These are phyloP conservation scores for Pangasius djambal DNA, from an alignment of 2,797 vertebrate species.

Conservation along the genomic window DNA sequence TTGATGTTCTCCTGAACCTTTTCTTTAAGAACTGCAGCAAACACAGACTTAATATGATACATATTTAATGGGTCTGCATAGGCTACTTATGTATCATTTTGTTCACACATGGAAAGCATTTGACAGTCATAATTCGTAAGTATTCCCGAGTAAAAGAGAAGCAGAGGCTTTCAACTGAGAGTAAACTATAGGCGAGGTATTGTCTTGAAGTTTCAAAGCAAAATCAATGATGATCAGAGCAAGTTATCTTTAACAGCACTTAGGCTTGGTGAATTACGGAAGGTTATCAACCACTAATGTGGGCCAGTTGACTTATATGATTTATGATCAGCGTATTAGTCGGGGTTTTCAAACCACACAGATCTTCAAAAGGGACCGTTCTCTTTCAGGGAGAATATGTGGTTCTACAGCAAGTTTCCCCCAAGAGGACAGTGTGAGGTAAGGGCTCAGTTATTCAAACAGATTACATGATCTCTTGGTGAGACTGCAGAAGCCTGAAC, in stretches of 20 bases:
- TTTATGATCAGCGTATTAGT: neutral
- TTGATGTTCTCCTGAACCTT: too few relatives aligned
- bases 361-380: neutral
- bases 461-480: neutral
- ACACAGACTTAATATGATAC: too few relatives aligned
- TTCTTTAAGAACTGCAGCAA: neutral
- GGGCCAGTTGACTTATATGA: neutral
- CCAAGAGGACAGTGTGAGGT: constrained; percentile 2
- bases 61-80: neutral
- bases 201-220: neutral
- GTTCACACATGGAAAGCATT: neutral
- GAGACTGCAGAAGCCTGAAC: neutral
- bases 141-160: neutral
- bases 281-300: neutral
- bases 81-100: neutral
- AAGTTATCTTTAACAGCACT: constrained; percentile 14
- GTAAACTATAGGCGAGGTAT: neutral
- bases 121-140: neutral
- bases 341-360: neutral
- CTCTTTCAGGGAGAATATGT: neutral
- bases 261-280: neutral
- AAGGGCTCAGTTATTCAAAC: neutral
- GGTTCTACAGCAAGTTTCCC: neutral
- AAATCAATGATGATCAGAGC: neutral
- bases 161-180: neutral